Evolutionary conservation across 2,113 vertebrate genomes (phyloP).

Genomic region (Siphamia tubifer): DNA sequence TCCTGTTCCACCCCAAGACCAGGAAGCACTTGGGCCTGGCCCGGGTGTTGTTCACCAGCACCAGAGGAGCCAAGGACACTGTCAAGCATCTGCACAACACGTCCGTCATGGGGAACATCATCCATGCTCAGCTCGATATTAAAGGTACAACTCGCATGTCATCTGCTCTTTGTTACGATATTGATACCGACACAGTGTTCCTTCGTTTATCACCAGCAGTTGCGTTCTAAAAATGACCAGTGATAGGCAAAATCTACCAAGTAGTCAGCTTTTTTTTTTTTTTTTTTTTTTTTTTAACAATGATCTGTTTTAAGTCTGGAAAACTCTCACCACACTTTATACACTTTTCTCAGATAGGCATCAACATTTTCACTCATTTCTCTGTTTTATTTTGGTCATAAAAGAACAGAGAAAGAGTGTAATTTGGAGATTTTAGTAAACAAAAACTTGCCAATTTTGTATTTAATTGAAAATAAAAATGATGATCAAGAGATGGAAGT

Average conservation of each 20-base stretch:
- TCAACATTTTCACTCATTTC: too few species aligned
- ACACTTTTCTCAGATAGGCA: too few species aligned
- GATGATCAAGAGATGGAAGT: too few species aligned
- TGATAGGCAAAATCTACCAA: too few species aligned
- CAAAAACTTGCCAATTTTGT: not conserved
- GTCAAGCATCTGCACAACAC: conserved; percentile 93
- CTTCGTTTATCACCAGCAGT: too few species aligned
- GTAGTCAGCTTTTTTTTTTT: too few species aligned
- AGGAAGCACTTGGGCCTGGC: conserved; percentile 92
- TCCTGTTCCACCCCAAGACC: conserved; percentile 90
- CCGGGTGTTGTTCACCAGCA: conserved; percentile 89
- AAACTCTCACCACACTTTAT: too few species aligned
- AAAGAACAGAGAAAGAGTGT: not conserved
- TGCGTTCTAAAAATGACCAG: too few species aligned
- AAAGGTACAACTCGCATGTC: conserved; percentile 78
- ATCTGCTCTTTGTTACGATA: not conserved
- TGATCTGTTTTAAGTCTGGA: too few species aligned
- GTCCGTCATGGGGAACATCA: conserved; percentile 93
- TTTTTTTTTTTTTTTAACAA: too few species aligned
- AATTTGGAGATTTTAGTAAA: not conserved
- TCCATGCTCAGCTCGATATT: conserved; percentile 91
- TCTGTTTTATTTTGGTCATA: too few species aligned
- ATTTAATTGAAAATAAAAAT: not conserved
- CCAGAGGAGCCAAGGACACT: conserved; percentile 89
- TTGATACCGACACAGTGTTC: too few species aligned